Conservation (phyloP, 23 tunicate genomes). For the Oikopleura albicans region DNA sequence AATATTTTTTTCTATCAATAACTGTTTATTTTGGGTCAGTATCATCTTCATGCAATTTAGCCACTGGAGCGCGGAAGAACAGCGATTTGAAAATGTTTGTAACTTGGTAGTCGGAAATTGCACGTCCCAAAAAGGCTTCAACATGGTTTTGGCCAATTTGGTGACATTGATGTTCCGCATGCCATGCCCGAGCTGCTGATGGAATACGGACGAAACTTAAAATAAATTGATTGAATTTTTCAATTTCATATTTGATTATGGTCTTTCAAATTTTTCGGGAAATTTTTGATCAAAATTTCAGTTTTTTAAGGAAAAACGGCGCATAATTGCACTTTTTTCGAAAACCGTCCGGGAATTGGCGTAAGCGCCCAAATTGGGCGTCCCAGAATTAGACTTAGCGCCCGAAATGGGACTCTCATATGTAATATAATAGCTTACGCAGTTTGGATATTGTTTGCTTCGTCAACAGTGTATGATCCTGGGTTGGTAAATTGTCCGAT, state of each 20-base stretch:
- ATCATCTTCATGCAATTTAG: background rate
- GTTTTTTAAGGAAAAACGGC: too few relatives aligned
- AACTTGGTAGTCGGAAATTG: background rate
- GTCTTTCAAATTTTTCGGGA: too few relatives aligned
- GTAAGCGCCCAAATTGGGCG: too few relatives aligned
- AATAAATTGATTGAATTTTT: background rate
- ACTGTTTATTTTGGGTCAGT: background rate
- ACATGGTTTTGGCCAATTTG: background rate
- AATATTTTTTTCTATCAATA: too few relatives aligned
- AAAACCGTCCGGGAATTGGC: too few relatives aligned
- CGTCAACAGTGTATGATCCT: background rate
- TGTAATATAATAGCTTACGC: background rate
- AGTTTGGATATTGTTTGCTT: background rate
- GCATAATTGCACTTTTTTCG: too few relatives aligned
- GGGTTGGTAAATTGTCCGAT: background rate
- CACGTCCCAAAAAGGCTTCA: background rate
- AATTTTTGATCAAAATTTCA: too few relatives aligned
- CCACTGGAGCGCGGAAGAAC: background rate
- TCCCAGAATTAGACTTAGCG: too few relatives aligned
- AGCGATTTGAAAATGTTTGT: background rate
- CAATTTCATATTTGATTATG: too few relatives aligned
- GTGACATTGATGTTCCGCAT: background rate
- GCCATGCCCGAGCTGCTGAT: constrained; percentile 4
- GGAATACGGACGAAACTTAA: background rate
- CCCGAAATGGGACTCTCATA: background rate